These are phyloP conservation scores for Manis crassicaudata DNA, from an alignment of 2,797 vertebrate species.

Conservation along the genomic window DNA sequence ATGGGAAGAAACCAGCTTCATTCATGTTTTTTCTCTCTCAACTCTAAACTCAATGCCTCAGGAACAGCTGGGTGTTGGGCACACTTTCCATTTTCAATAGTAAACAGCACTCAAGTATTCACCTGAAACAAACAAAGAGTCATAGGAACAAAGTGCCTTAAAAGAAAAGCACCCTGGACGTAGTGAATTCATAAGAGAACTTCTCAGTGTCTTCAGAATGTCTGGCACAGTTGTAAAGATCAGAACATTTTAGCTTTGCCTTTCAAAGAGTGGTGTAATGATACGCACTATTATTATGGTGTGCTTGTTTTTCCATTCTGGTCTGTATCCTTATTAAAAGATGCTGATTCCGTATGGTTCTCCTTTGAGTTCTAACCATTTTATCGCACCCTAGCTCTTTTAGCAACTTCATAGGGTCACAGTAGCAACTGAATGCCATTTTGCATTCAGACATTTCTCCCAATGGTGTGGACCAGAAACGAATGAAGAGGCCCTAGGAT, in stretches of 20 bases:
- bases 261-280: not conserved
- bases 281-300: not conserved
- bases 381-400: not conserved
- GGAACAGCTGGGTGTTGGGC: not conserved
- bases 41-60: not conserved
- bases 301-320: not conserved
- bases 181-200: not conserved
- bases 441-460: not conserved
- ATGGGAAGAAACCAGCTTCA: not conserved
- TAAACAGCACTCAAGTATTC: not conserved
- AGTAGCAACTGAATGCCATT: not conserved
- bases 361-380: not conserved
- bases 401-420: not conserved
- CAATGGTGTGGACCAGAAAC: not conserved
- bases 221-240: not conserved
- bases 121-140: not conserved
- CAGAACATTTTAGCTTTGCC: not conserved
- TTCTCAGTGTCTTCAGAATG: not conserved
- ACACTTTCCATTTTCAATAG: not conserved
- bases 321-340: not conserved
- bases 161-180: not conserved
- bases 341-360: not conserved
- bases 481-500: no score
- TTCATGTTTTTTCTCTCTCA: not conserved
- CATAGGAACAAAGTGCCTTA: not conserved